These are phyloP conservation scores for Drosophila meridionalis DNA, from an alignment of 2,888 invertebrate genomes.

Conservation along the genomic window DNA sequence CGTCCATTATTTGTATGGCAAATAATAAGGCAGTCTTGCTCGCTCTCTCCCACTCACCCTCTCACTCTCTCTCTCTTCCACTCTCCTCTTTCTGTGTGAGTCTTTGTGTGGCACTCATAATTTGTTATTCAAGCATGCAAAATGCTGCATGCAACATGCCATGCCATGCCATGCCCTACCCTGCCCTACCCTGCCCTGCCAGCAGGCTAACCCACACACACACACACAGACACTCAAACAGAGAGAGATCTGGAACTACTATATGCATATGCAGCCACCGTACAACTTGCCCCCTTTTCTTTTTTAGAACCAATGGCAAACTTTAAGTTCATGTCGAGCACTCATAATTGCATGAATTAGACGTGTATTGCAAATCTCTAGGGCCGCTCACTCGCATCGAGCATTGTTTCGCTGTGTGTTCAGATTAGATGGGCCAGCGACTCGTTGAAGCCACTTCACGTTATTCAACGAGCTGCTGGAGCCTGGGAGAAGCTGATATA, in stretches of 20 bases:
- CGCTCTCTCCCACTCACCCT: not conserved
- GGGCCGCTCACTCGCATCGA: conserved; percentile 18
- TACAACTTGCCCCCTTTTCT: conserved; percentile 47
- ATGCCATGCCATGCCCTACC: conserved; percentile 25
- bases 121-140: conserved; percentile 81
- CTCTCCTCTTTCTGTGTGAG: conserved; percentile 33
- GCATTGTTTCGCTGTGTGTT: conserved; percentile 22
- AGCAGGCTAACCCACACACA: conserved; percentile 37
- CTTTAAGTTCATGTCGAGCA: conserved; percentile 63
- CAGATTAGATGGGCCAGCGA: conserved; percentile 31
- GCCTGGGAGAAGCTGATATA: conserved; percentile 3
- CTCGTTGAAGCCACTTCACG: conserved; percentile 36
- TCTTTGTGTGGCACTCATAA: conserved; percentile 78
- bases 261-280: conserved; percentile 60
- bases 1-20: conserved; percentile 77
- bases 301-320: conserved; percentile 32
- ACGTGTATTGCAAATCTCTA: conserved; percentile 57
- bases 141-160: conserved; percentile 80
- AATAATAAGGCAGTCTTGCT: conserved; percentile 64
- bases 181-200: conserved; percentile 73
- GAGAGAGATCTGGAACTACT: conserved; percentile 28
- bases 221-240: conserved; percentile 2
- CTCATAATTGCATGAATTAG: conserved; percentile 65
- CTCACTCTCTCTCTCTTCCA: conserved; percentile 5
- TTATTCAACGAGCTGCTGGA: conserved; percentile 12